Evolutionary conservation across 2,888 invertebrate genomes (phyloP).

Genomic region (Thalpophila matura): DNA sequence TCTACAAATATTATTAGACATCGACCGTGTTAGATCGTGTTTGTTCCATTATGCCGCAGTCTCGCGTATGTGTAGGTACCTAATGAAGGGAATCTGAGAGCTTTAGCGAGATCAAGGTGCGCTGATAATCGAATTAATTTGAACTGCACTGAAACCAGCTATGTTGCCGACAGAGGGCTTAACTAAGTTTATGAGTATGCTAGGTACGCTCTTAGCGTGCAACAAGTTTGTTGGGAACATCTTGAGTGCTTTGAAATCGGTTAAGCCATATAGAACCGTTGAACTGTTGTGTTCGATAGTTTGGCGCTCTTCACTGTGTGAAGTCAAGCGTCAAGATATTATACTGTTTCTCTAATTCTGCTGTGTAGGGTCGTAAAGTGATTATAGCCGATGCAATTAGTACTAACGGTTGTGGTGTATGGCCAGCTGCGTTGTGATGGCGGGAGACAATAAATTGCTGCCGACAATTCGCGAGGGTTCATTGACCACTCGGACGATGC

Average conservation of each 20-base stretch:
- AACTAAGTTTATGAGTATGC: slow-evolving; percentile 90
- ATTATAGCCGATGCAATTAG: slow-evolving; percentile 80
- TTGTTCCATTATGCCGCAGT: slow-evolving; percentile 73
- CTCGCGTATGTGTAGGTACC: slow-evolving; percentile 66
- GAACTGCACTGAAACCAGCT: slow-evolving; percentile 83
- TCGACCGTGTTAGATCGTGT: slow-evolving; percentile 64
- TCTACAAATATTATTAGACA: slow-evolving; percentile 58
- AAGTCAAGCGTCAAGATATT: slow-evolving; percentile 39
- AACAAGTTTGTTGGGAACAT: slow-evolving; percentile 88
- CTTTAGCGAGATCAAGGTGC: slow-evolving; percentile 86
- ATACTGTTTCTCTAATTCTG: slow-evolving; percentile 53
- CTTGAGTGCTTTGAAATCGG: slow-evolving; percentile 88
- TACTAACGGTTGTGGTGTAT: slow-evolving; percentile 74
- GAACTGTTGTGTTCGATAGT: slow-evolving; percentile 70
- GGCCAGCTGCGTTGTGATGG: slow-evolving; percentile 77
- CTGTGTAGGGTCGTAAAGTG: slow-evolving; percentile 78
- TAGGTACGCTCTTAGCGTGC: slow-evolving; percentile 84
- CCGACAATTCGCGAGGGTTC: slow-evolving; percentile 82
- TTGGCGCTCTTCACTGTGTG: slow-evolving; percentile 65
- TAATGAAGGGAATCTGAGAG: slow-evolving; percentile 84
- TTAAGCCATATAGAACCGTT: slow-evolving; percentile 78
- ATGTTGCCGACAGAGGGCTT: slow-evolving; percentile 84
- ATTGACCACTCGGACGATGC: slow-evolving; percentile 76
- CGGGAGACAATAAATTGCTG: slow-evolving; percentile 82
- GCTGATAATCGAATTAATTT: slow-evolving; percentile 89